These are phyloP conservation scores for Caerostris extrusa DNA, from an alignment of 1,140 invertebrate genomes.

Conservation along the genomic window DNA sequence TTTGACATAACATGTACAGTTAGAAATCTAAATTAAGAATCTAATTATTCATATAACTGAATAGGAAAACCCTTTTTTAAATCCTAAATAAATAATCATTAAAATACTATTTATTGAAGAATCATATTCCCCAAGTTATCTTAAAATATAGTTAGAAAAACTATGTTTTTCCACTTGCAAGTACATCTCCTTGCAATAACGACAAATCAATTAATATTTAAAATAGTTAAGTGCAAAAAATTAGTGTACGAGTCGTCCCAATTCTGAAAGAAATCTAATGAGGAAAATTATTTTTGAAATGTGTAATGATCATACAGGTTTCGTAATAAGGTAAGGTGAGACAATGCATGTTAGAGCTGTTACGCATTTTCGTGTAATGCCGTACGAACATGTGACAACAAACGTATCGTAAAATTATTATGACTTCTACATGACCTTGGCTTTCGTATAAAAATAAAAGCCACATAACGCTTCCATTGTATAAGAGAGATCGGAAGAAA, in stretches of 20 bases:
- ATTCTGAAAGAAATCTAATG: too few relatives aligned
- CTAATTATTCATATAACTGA: too few relatives aligned
- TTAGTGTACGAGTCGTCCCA: background rate
- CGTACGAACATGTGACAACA: slow-evolving; percentile 31
- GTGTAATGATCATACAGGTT: background rate
- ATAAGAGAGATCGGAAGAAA: background rate
- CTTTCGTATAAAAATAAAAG: slow-evolving; percentile 55
- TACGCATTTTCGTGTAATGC: slow-evolving; percentile 25
- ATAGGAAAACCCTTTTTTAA: too few relatives aligned
- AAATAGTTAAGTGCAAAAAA: background rate
- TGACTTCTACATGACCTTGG: slow-evolving; percentile 63
- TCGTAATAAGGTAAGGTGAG: background rate
- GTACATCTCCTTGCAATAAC: too few relatives aligned
- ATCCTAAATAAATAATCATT: too few relatives aligned
- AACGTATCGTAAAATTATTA: slow-evolving; percentile 64
- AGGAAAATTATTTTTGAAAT: background rate
- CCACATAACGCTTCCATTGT: slow-evolving; percentile 50
- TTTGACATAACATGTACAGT: too few relatives aligned
- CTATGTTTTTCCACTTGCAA: too few relatives aligned
- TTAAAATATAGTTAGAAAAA: too few relatives aligned
- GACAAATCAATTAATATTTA: too few relatives aligned
- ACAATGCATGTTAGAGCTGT: slow-evolving; percentile 40
- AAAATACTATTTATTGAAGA: too few relatives aligned
- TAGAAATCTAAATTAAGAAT: too few relatives aligned
- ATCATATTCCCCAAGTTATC: too few relatives aligned